Evolutionary conservation across 1,140 invertebrate species (phyloP).

Genomic region (Eriosoma lanigerum): DNA sequence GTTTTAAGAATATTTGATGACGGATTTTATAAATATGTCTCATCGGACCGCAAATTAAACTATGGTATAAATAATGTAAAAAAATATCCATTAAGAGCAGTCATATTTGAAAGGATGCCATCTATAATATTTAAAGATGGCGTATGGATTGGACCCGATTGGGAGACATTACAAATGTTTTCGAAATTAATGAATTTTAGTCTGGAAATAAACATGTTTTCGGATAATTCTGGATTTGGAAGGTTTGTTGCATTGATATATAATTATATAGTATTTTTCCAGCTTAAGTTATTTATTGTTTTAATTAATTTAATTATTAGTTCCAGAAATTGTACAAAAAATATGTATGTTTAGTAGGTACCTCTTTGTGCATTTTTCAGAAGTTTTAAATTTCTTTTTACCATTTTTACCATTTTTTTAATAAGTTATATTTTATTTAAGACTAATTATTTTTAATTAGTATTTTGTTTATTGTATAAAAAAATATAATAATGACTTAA

Average conservation of each 20-base stretch:
- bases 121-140: not conserved
- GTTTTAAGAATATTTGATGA: conserved; percentile 6
- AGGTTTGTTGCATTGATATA: not conserved
- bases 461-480: too few species aligned
- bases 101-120: conserved; percentile 13
- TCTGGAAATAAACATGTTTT: not conserved
- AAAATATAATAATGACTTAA: too few species aligned
- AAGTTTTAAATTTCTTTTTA: too few species aligned
- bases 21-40: not conserved
- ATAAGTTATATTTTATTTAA: too few species aligned
- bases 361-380: too few species aligned
- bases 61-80: conserved; percentile 1
- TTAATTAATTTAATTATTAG: too few species aligned
- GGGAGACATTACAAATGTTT: not conserved
- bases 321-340: too few species aligned
- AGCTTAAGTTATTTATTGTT: too few species aligned
- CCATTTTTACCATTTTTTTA: too few species aligned
- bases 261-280: not conserved
- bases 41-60: not conserved
- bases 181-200: conserved; percentile 4
- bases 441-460: too few species aligned
- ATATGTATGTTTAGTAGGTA: too few species aligned
- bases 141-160: not conserved
- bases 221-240: not conserved
- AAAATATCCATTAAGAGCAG: not conserved